phyloP scores from a whole-genome alignment of 2,113 vertebrate genomes.

The Pseudopodoces humilis region DNA sequence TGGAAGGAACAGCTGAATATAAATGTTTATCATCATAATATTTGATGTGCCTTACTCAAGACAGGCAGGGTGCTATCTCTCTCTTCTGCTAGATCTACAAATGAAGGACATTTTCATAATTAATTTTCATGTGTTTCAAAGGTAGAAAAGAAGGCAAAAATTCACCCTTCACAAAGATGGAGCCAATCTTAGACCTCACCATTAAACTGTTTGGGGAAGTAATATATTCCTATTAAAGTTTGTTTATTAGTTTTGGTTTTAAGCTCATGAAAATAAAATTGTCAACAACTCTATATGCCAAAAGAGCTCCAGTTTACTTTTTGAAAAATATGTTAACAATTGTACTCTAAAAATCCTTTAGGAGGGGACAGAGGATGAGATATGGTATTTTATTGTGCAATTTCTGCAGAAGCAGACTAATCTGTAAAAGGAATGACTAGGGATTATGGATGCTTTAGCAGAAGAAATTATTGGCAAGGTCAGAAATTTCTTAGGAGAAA shows the following conservation, averaged over 20 bases:
- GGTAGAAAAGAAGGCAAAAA: neutral
- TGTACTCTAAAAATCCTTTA: conserved; percentile 57
- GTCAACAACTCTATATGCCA: neutral
- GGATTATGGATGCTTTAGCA: neutral
- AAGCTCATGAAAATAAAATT: neutral
- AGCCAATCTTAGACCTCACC: neutral
- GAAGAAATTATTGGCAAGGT: neutral
- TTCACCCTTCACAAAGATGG: neutral
- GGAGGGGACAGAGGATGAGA: conserved; percentile 65
- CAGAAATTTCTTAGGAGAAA: conserved; percentile 1
- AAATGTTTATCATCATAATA: neutral
- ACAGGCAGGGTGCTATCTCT: neutral
- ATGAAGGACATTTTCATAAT: neutral
- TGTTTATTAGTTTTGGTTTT: neutral
- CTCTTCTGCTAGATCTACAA: neutral
- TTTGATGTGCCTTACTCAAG: neutral
- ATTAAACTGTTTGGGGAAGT: neutral
- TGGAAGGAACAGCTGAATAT: neutral
- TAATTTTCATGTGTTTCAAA: neutral
- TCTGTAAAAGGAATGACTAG: neutral
- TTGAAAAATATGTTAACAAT: neutral
- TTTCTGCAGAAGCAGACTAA: conserved; percentile 5
- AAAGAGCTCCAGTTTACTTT: neutral
- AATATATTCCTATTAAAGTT: neutral
- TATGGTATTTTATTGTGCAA: neutral